Percentiles rank a stretch among this genome's conserved stretches.
phyloP scores from a whole-genome alignment of 2,113 vertebrate genomes.

The Anarhynchus alexandrinus region DNA sequence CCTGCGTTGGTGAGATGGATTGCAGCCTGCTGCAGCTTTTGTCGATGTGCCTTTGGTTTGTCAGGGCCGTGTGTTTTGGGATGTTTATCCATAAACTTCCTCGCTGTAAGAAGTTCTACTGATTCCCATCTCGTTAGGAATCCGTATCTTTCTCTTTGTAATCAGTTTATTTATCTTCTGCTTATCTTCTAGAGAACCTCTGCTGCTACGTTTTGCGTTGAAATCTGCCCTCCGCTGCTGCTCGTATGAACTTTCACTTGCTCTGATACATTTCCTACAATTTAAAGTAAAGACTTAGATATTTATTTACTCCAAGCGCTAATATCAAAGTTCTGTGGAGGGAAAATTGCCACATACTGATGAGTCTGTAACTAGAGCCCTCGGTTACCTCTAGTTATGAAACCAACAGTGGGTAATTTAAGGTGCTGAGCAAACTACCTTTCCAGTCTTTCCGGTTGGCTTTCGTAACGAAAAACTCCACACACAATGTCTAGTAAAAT shows the following conservation, averaged over 20 bases:
- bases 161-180: not conserved
- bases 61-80: not conserved
- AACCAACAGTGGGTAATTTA: not conserved
- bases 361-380: not conserved
- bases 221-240: not conserved
- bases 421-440: not conserved
- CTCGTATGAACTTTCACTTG: rapidly evolving
- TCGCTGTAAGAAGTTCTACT: not conserved
- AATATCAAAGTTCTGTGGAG: not conserved
- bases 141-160: not conserved
- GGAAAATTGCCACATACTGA: not conserved
- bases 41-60: not conserved
- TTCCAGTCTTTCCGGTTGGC: not conserved
- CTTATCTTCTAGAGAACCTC: not conserved
- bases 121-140: not conserved
- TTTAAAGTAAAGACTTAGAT: not conserved
- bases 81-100: not conserved
- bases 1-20: not conserved
- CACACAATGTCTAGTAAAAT: not conserved
- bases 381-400: not conserved
- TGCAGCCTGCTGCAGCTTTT: not conserved
- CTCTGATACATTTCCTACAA: not conserved
- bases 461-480: not conserved
- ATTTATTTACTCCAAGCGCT: not conserved
- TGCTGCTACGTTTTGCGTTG: rapidly evolving